Percentiles rank a stretch among this genome's conserved stretches.
Conservation (phyloP, 2,888 invertebrate genomes). For the Helobdella robusta region DNA sequence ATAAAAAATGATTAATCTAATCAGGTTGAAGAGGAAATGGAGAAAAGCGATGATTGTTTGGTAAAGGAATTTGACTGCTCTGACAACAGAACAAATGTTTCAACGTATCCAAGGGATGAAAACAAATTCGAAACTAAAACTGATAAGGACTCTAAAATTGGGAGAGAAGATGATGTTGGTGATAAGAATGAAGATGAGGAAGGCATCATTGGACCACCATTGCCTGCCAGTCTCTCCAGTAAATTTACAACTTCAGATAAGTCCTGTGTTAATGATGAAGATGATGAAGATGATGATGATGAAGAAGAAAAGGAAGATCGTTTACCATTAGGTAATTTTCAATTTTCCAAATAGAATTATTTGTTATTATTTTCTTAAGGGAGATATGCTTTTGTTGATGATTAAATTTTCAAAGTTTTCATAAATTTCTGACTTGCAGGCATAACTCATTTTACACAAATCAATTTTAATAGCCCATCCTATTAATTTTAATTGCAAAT, state of each 20-base stretch:
- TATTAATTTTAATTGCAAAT: not conserved
- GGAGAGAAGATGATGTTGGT: not conserved
- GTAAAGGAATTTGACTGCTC: too few species aligned
- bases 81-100: too few species aligned
- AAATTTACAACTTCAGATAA: not conserved
- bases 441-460: not conserved
- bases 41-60: too few species aligned
- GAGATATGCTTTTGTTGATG: not conserved
- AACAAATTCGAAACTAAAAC: conserved; percentile 2
- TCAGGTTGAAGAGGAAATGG: conserved; percentile 42
- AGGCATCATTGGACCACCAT: conserved; percentile 10
- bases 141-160: not conserved
- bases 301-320: conserved; percentile 11
- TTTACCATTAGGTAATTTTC: conserved; percentile 9
- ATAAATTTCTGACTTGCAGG: not conserved
- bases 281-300: conserved; percentile 1
- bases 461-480: not conserved
- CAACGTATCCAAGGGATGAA: conserved; percentile 33
- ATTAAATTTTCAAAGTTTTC: not conserved
- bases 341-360: not conserved
- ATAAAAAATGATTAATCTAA: conserved; percentile 23
- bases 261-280: not conserved
- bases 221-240: conserved; percentile 13
- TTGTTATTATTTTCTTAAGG: not conserved
- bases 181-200: conserved; percentile 11